These are phyloP conservation scores for Tetheella fluctuosa DNA, from an alignment of 2,888 invertebrate genomes.

Conservation along the genomic window DNA sequence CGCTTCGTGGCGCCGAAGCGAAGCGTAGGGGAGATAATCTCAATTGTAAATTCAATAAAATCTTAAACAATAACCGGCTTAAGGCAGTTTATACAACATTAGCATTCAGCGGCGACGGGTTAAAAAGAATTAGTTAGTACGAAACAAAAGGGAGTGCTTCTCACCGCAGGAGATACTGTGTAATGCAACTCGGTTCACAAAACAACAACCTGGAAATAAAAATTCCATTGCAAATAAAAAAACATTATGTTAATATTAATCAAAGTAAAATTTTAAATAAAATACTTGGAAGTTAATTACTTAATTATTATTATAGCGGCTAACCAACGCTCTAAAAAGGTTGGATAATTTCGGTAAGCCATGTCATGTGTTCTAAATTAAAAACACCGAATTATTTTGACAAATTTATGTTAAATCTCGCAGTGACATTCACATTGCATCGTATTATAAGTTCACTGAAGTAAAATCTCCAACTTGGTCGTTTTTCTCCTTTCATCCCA, in stretches of 20 bases:
- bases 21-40: constrained; percentile 50
- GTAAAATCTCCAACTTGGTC: constrained; percentile 16
- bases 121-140: constrained; percentile 34
- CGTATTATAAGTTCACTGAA: background rate
- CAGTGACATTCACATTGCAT: background rate
- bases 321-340: background rate
- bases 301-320: background rate
- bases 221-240: background rate
- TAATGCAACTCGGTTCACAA: background rate
- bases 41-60: constrained; percentile 65
- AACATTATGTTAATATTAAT: background rate
- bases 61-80: constrained; percentile 65
- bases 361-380: background rate
- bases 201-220: background rate
- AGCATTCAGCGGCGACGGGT: constrained; percentile 43
- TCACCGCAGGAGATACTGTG: background rate
- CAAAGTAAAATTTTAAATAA: too few species aligned
- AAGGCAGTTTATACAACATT: constrained; percentile 54
- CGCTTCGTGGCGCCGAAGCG: constrained; percentile 15
- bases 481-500: constrained; percentile 13
- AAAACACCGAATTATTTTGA: background rate
- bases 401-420: background rate
- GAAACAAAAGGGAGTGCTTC: constrained; percentile 18
- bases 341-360: background rate
- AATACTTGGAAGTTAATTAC: too few species aligned